Conservation (phyloP, 2,797 vertebrate genomes). For the Sebastes paucispinis region DNA sequence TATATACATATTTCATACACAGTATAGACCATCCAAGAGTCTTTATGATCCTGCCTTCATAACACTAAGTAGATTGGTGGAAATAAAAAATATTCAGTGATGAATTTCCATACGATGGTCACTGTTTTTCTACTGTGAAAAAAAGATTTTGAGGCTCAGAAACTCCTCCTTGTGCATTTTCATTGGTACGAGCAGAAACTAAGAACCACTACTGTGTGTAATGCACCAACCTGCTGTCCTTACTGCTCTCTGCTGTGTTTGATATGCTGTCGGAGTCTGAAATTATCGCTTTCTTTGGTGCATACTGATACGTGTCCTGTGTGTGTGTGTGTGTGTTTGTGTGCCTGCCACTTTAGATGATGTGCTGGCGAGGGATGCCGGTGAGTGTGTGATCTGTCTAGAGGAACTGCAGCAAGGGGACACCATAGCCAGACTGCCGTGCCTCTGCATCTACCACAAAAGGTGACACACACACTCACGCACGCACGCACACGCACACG, state of each 20-base stretch:
- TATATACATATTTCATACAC: too few relatives aligned
- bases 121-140: neutral
- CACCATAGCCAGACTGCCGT: slow-evolving; percentile 98
- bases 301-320: slow-evolving; percentile 45
- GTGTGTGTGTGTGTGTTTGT: slow-evolving; percentile 26
- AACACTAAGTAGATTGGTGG: neutral
- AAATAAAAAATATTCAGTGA: neutral
- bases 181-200: neutral
- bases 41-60: neutral
- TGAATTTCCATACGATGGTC: neutral
- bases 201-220: neutral
- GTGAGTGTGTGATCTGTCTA: slow-evolving; percentile 98
- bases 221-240: slow-evolving; percentile 22
- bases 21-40: neutral
- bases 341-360: slow-evolving; percentile 84
- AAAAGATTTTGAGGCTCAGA: neutral
- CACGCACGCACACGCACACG: neutral
- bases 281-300: slow-evolving; percentile 27
- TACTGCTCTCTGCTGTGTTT: slow-evolving; percentile 38
- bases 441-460: slow-evolving; percentile 99
- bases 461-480: slow-evolving; percentile 80
- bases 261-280: slow-evolving; percentile 32
- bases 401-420: slow-evolving; percentile 98
- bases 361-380: slow-evolving; percentile 95
- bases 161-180: neutral